Evolutionary conservation across 2,888 invertebrate genomes (phyloP).

Genomic region (Drosophila prostipennis): DNA sequence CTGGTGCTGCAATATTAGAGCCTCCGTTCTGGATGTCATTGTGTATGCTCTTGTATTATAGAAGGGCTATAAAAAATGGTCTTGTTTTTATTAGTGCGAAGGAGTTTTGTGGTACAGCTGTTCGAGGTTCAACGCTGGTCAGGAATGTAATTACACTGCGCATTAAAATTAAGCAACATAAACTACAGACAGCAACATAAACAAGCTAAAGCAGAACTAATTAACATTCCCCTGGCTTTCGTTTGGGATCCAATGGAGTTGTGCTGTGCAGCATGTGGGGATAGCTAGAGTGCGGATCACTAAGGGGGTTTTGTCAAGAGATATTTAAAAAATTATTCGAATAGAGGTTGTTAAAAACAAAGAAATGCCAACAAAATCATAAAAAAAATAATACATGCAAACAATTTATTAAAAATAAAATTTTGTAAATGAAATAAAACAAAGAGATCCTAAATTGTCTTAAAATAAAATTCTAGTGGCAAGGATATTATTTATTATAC

Average conservation of each 20-base stretch:
- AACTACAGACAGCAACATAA: constrained; percentile 30
- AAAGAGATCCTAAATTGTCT: too few species aligned
- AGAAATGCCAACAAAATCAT: too few species aligned
- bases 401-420: too few species aligned
- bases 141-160: constrained; percentile 52
- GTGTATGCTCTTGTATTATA: background rate
- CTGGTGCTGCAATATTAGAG: background rate
- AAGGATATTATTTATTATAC: too few species aligned
- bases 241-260: constrained; percentile 2
- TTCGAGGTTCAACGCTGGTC: constrained; percentile 10
- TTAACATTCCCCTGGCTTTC: constrained; percentile 23
- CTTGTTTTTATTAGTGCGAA: constrained; percentile 15
- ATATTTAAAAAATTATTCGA: too few species aligned
- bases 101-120: constrained; percentile 15
- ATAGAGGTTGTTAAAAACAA: too few species aligned
- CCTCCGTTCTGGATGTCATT: constrained; percentile 4
- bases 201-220: constrained; percentile 32
- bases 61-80: constrained; percentile 12
- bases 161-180: constrained; percentile 57
- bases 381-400: too few species aligned
- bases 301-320: background rate
- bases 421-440: too few species aligned
- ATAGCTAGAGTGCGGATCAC: background rate
- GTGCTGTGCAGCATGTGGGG: constrained; percentile 7
- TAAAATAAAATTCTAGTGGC: too few species aligned